Evolutionary conservation across 2,113 vertebrate species (phyloP).

Genomic region (Bostrychus sinensis): DNA sequence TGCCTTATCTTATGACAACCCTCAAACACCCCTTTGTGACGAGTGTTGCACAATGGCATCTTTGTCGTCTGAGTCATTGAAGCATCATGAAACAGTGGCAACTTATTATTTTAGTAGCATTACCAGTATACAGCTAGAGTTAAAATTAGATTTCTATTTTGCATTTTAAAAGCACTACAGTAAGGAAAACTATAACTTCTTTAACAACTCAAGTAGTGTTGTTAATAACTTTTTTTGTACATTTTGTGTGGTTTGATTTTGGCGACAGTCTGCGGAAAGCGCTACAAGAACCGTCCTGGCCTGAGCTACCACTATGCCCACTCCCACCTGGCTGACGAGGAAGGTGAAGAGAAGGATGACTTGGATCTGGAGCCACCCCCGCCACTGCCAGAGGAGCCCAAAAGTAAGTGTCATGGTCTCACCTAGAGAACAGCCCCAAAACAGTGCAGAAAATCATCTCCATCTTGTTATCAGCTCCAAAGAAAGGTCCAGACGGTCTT

Average conservation of each 20-base stretch:
- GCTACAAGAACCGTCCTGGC: constrained; percentile 97
- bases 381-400: constrained; percentile 86
- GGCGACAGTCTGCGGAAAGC: constrained; percentile 92
- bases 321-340: constrained; percentile 95
- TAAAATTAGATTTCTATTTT: neutral
- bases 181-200: too few relatives aligned
- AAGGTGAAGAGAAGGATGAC: constrained; percentile 93
- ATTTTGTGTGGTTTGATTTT: constrained; percentile 39
- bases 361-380: constrained; percentile 83
- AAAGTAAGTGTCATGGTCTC: constrained; percentile 78
- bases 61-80: constrained; percentile 34
- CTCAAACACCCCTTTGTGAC: constrained; percentile 38
- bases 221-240: constrained; percentile 38
- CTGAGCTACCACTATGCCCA: constrained; percentile 98
- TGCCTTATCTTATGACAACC: constrained; percentile 50
- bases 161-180: neutral
- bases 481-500: constrained; percentile 92
- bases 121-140: too few relatives aligned
- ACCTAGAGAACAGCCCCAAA: neutral
- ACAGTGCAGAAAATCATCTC: too few relatives aligned
- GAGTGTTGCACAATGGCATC: constrained; percentile 19
- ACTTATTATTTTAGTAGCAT: too few relatives aligned
- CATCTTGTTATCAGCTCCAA: constrained; percentile 78
- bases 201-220: too few relatives aligned
- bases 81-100: constrained; percentile 5